These are phyloP conservation scores for Pavo muticus DNA, from an alignment of 2,113 vertebrate genomes.

Conservation along the genomic window DNA sequence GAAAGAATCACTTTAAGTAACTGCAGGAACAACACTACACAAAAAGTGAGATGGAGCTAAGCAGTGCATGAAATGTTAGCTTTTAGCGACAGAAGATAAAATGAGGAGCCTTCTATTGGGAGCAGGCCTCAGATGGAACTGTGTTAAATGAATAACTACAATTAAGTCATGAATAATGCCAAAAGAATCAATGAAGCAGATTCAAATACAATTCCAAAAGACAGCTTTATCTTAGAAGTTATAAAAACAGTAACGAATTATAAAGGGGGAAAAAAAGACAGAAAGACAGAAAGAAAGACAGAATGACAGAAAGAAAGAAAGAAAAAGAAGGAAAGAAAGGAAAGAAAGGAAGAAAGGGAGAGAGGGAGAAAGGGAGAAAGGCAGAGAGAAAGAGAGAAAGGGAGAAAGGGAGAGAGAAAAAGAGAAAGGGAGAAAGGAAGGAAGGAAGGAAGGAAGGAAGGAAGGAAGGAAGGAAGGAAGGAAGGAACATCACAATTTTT, in stretches of 20 bases:
- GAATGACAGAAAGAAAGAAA: no score
- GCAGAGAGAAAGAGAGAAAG: background rate
- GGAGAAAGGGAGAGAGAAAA: no score
- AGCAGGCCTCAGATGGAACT: conserved; percentile 52
- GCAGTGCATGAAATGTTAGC: background rate
- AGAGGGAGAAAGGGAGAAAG: background rate
- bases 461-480: background rate
- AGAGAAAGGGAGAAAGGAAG: background rate
- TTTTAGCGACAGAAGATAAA: conserved; percentile 46
- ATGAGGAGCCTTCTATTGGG: conserved; percentile 48
- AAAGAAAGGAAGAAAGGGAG: background rate
- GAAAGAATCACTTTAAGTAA: conserved; percentile 47
- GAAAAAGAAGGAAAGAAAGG: background rate
- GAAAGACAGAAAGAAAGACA: background rate
- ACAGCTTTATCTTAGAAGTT: background rate
- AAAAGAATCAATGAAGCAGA: conserved; percentile 52
- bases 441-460: no score
- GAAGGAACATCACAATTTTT: background rate
- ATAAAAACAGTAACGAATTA: conserved; percentile 35
- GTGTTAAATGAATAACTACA: conserved; percentile 67
- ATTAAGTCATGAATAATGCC: conserved; percentile 65
- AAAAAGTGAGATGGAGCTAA: conserved; percentile 35
- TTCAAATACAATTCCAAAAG: conserved; percentile 43
- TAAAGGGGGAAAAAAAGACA: background rate
- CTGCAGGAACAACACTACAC: conserved; percentile 15